Evolutionary conservation across 2,888 invertebrate genomes (phyloP).

Genomic region (Nephrotoma appendiculata): DNA sequence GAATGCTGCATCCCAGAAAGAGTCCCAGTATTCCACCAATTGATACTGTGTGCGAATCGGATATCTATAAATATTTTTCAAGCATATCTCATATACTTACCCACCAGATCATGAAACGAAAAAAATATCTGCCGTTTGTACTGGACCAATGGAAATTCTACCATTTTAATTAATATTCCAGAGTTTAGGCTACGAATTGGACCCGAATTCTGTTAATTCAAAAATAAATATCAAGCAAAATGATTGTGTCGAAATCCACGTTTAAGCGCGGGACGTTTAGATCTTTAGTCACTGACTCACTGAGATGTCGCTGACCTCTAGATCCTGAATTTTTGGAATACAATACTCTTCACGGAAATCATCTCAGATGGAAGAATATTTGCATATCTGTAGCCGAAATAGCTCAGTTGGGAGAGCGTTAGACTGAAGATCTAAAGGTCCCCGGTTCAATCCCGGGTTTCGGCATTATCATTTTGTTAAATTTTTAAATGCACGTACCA

Average conservation of each 20-base stretch:
- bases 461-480: not conserved
- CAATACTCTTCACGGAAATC: too few relatives aligned
- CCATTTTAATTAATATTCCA: conserved; percentile 30
- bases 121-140: conserved; percentile 47
- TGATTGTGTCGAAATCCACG: conserved; percentile 51
- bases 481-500: conserved; percentile 25
- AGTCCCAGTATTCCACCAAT: not conserved
- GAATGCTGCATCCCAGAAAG: not conserved
- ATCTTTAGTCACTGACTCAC: conserved; percentile 64
- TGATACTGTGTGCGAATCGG: not conserved
- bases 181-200: not conserved
- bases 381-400: conserved; percentile 41
- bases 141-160: conserved; percentile 46
- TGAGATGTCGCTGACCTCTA: too few relatives aligned
- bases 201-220: not conserved
- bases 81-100: conserved; percentile 26
- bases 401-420: conserved; percentile 72
- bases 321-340: too few relatives aligned
- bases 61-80: not conserved
- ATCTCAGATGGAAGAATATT: too few relatives aligned
- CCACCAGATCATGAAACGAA: conserved; percentile 49
- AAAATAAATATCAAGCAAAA: not conserved
- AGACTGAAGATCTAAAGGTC: conserved; percentile 57
- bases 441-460: not conserved
- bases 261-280: conserved; percentile 62